A percentile compares a stretch with the other conserved stretches of the same genome.
Evolutionary conservation across 1,140 invertebrate genomes (phyloP).

Genomic region (Aphelinus certus): DNA sequence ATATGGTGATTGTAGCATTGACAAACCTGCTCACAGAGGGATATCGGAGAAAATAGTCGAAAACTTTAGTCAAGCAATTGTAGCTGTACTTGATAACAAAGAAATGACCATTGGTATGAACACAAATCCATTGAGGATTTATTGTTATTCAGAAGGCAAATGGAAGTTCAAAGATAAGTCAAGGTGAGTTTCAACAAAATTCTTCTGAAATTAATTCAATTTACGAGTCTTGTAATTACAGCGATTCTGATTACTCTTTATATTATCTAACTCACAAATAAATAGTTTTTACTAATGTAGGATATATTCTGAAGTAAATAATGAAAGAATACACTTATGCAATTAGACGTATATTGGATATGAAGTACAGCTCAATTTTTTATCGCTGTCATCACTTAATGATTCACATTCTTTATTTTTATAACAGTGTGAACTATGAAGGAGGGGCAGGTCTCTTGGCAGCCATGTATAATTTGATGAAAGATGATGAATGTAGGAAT

Average conservation of each 20-base stretch:
- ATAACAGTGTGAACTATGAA: constrained; percentile 59
- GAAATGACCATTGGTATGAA: constrained; percentile 74
- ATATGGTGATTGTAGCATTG: constrained; percentile 69
- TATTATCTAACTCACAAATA: no score
- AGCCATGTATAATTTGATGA: constrained; percentile 74
- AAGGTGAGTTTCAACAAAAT: constrained; percentile 51
- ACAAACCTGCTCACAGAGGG: constrained; percentile 78
- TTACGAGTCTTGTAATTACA: no score
- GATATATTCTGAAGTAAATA: no score
- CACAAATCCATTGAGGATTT: constrained; percentile 74
- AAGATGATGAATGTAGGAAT: constrained; percentile 74
- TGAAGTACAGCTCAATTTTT: no score
- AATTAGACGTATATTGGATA: no score
- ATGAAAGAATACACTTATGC: no score
- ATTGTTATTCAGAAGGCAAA: constrained; percentile 76
- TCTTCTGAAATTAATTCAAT: no score
- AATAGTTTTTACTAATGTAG: no score
- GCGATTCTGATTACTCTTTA: no score
- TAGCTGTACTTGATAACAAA: constrained; percentile 85
- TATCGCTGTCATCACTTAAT: background rate
- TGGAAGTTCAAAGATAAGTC: constrained; percentile 72
- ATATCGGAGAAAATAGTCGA: constrained; percentile 90
- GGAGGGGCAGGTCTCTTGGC: constrained; percentile 67
- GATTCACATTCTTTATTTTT: constrained; percentile 38
- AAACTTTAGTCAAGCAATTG: constrained; percentile 75